Percentiles rank a stretch among this genome's conserved stretches.
phyloP scores from a whole-genome alignment of 2,113 vertebrate genomes.

The Phrynosoma platyrhinos region DNA sequence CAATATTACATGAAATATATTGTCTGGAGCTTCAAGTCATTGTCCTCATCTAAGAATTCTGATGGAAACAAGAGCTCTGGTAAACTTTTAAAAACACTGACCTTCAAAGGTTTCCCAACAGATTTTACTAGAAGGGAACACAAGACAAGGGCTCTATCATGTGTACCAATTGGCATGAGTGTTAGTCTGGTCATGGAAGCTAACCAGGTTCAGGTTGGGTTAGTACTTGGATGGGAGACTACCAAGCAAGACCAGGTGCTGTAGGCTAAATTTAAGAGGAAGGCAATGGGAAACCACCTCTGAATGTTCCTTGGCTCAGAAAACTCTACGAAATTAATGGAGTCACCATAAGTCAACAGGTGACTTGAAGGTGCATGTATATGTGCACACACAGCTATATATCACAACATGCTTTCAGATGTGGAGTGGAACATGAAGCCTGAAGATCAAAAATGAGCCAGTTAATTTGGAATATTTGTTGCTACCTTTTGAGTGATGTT shows the following conservation, averaged over 20 bases:
- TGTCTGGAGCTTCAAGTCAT: not conserved
- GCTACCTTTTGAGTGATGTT: not conserved
- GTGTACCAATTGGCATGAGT: not conserved
- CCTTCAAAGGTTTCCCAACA: not conserved
- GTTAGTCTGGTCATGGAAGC: not conserved
- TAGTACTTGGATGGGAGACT: too few species aligned
- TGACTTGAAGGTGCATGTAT: too few species aligned
- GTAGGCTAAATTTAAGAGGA: too few species aligned
- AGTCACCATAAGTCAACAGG: too few species aligned
- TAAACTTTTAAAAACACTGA: not conserved
- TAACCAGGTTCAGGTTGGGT: too few species aligned
- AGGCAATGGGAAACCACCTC: too few species aligned
- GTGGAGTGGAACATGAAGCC: not conserved
- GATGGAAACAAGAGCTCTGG: not conserved
- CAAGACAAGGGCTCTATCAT: too few species aligned
- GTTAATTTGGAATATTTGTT: not conserved
- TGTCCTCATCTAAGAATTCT: not conserved
- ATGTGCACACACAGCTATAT: too few species aligned
- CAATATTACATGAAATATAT: not conserved
- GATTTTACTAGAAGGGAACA: not conserved
- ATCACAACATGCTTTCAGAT: not conserved
- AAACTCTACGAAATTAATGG: too few species aligned
- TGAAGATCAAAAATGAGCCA: not conserved
- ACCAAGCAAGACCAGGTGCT: too few species aligned
- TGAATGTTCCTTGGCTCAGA: too few species aligned